phyloP scores from a whole-genome alignment of 2,113 vertebrate species.

The Gymnarchus niloticus region DNA sequence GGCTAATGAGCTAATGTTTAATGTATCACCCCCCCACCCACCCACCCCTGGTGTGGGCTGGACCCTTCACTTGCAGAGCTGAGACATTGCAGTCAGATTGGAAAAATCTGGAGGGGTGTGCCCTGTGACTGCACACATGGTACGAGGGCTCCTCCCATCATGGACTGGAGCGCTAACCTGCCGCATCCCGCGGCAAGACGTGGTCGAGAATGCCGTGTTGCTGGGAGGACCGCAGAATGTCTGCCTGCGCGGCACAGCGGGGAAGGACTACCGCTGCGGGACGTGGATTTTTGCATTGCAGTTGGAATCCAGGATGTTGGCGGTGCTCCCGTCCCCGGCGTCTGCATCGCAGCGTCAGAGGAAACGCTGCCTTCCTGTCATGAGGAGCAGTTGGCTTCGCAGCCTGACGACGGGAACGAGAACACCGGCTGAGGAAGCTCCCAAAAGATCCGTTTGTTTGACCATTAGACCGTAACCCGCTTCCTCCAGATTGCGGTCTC shows the following conservation, averaged over 20 bases:
- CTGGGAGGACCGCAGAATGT: neutral
- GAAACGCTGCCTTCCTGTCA: neutral
- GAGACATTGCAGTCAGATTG: neutral
- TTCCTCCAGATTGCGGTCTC: neutral
- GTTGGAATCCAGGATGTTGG: conserved; percentile 1
- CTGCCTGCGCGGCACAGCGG: neutral
- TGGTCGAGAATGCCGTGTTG: neutral
- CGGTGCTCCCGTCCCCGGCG: neutral
- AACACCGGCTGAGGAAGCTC: neutral
- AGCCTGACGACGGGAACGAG: neutral
- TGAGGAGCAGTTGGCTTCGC: neutral
- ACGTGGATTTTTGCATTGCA: neutral
- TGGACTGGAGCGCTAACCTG: neutral
- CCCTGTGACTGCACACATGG: neutral
- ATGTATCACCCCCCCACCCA: neutral
- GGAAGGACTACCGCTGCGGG: neutral
- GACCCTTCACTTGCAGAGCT: neutral
- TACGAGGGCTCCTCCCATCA: neutral
- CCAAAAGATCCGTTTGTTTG: neutral
- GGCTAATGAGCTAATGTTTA: no score
- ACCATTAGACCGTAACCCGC: neutral
- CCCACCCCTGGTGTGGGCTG: neutral
- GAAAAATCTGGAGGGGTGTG: neutral
- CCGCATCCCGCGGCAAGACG: neutral
- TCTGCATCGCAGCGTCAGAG: neutral